A percentile compares a stretch with the other conserved stretches of the same genome.
Evolutionary conservation across 1,140 invertebrate genomes (phyloP).

Genomic region (Argopecten irradians): DNA sequence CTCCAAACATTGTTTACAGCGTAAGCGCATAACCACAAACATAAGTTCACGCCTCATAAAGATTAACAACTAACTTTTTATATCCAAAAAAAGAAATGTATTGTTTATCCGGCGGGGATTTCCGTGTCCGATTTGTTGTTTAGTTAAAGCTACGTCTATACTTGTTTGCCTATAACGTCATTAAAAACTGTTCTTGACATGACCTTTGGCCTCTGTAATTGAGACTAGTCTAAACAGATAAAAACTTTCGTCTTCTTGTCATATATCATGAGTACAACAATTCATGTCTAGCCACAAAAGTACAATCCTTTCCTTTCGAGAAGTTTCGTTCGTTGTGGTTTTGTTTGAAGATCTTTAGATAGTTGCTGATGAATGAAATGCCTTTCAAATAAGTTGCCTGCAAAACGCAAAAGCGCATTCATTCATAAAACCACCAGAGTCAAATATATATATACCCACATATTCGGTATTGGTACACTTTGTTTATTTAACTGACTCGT

Average conservation of each 20-base stretch:
- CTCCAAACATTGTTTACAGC: too few relatives aligned
- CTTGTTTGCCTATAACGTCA: neutral
- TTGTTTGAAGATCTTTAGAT: neutral
- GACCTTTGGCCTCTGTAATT: neutral
- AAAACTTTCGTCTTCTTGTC: neutral
- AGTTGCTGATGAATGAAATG: neutral
- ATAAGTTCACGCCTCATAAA: neutral
- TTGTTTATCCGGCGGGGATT: too few relatives aligned
- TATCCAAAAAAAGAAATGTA: too few relatives aligned
- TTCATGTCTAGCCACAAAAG: neutral
- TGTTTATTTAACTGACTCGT: neutral
- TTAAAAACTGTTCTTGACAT: neutral
- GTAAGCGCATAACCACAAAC: neutral
- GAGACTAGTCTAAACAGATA: neutral
- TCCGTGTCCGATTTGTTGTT: too few relatives aligned
- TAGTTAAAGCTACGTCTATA: too few relatives aligned
- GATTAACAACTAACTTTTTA: too few relatives aligned
- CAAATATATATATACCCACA: neutral
- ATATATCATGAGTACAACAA: neutral
- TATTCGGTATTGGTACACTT: neutral
- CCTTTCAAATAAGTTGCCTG: neutral
- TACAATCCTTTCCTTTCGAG: neutral
- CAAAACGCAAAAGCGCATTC: neutral
- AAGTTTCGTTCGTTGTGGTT: neutral
- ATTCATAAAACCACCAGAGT: neutral